phyloP scores from a whole-genome alignment of 2,797 vertebrate species.

The Manis crassicaudata region DNA sequence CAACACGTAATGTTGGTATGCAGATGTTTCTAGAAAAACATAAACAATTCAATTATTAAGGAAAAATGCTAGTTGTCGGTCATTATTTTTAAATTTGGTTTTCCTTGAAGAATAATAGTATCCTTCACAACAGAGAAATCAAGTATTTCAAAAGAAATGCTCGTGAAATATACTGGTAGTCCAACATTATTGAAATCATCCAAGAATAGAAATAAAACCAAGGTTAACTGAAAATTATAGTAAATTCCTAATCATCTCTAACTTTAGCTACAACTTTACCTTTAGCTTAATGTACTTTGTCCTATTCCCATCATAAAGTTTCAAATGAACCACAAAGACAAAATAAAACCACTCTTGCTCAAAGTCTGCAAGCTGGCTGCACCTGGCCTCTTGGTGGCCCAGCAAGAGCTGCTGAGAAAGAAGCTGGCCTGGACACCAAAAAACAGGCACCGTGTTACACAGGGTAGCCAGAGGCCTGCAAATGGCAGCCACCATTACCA shows the following conservation, averaged over 20 bases:
- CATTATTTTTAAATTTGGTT: background rate
- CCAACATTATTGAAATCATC: conserved; percentile 4
- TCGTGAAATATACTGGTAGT: background rate
- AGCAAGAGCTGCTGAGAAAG: background rate
- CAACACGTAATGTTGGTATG: background rate
- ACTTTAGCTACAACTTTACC: background rate
- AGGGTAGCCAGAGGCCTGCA: rapidly evolving
- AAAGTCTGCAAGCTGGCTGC: background rate
- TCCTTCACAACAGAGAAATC: background rate
- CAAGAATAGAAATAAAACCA: background rate
- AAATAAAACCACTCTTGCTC: background rate
- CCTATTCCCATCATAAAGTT: background rate
- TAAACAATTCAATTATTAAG: background rate
- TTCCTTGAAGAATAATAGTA: background rate
- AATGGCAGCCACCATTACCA: background rate
- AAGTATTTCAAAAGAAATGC: background rate
- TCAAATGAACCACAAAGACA: background rate
- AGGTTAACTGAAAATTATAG: conserved; percentile 7
- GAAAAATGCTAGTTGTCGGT: background rate
- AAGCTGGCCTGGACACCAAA: background rate
- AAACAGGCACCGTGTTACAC: background rate
- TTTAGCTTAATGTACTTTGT: background rate
- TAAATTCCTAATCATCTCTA: background rate
- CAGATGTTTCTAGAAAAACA: conserved; percentile 9
- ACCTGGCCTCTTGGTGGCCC: background rate